Base-by-base conservation (phyloP, 2,113 vertebrate genomes). In the Pipra filicauda region DNA sequence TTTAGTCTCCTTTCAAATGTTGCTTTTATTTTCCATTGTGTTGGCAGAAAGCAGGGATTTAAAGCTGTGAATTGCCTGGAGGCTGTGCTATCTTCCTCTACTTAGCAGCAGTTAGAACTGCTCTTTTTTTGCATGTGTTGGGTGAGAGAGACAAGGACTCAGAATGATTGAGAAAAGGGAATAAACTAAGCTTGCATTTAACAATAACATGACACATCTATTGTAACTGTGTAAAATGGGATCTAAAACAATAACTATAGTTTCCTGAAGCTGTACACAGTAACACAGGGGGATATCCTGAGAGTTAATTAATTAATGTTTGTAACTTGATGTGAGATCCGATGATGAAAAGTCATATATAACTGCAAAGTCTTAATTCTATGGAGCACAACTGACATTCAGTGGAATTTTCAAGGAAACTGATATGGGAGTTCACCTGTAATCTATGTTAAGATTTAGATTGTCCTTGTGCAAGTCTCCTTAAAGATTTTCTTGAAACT, bases 1-100 rank as follows among this genome's bases (percentile, higher is more conserved):
- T 96, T 69, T 85, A 46, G 80, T 92, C 86, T 88, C 39, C 75
- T 95, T 95, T 95, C 91, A 96, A 90, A 95, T 33, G 67, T n/a
- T 83, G 43, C 81, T 61, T 94, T 95, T 96, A 57, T 95, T 95
- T 96, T 85, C 77, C 55, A 82, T 91, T 95, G 48, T 94, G 78
- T 69, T 89, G 69, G 59, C 76, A 88, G 92, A 96, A 93, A 96
- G 62, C 74, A 75, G 95, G 89, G 89, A 96, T 94, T 97, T 96
- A 91, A 89, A 96, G 58, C 94, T 95, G 94, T 95, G 93, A 95
- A 95, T 96, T 96, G 96, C 95, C 95, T 97, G 88, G 92, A 91
- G 95, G 94, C 94, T 94, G 72, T 95, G 86, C 91, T 95, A 74
- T 96, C 82, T 97, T 94, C 91, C 46, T 95, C 82, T 97, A 79